These are phyloP conservation scores for Herpetotheres cachinnans DNA, from an alignment of 2,113 vertebrate genomes.

Conservation along the genomic window DNA sequence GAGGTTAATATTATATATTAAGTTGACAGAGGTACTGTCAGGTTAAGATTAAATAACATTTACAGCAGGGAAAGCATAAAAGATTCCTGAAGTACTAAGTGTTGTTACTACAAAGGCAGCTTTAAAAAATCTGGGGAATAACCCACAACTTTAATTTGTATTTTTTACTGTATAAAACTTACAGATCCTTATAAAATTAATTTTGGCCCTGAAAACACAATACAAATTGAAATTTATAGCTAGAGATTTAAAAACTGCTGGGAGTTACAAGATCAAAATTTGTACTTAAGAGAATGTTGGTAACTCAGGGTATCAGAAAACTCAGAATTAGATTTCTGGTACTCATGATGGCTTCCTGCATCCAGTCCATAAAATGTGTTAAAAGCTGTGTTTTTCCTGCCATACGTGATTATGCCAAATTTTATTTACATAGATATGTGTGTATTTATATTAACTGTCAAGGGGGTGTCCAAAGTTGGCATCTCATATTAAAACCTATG, in stretches of 20 bases:
- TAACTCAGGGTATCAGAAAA: neutral
- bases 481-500: neutral
- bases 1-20: neutral
- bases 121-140: neutral
- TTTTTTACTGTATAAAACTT: neutral
- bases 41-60: neutral
- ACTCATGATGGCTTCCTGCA: neutral
- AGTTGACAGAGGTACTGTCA: neutral
- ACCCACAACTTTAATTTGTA: no score
- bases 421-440: neutral
- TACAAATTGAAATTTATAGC: neutral
- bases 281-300: neutral
- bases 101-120: neutral
- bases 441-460: neutral
- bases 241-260: neutral
- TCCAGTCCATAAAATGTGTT: neutral
- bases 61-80: neutral
- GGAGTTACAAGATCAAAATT: neutral
- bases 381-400: neutral
- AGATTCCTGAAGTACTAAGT: neutral
- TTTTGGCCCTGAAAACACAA: neutral
- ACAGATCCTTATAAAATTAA: neutral
- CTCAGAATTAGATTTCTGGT: neutral
- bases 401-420: neutral
- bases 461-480: neutral